Conservation (phyloP, 2,797 vertebrate species). For the Syngnathus acus region DNA sequence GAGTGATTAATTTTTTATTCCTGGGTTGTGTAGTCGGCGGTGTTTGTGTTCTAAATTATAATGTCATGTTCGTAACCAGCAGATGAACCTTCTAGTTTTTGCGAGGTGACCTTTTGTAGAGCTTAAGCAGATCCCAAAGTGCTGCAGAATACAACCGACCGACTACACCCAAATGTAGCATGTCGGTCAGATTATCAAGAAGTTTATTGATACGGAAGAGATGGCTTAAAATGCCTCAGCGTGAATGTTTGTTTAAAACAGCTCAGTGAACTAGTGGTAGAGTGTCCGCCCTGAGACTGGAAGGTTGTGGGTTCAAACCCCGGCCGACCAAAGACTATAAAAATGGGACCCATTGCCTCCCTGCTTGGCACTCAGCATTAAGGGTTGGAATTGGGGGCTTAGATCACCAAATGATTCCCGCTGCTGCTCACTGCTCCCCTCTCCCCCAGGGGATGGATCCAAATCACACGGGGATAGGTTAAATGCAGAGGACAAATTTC, state of each 20-base stretch:
- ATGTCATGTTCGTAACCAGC: slow-evolving; percentile 45
- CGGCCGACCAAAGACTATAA: no score
- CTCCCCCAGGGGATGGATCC: no score
- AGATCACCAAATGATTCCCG: no score
- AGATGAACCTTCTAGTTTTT: slow-evolving; percentile 44
- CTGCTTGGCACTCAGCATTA: no score
- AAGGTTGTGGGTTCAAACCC: no score
- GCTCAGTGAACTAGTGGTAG: no score
- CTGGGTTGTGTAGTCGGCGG: slow-evolving; percentile 47
- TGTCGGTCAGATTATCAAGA: background rate
- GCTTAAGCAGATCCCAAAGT: slow-evolving; percentile 32
- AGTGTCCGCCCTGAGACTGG: no score
- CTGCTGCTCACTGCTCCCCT: no score
- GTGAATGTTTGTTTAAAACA: background rate
- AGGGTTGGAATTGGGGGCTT: no score
- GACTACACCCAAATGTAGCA: background rate
- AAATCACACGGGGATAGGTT: no score
- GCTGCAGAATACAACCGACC: background rate
- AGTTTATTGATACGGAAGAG: slow-evolving; percentile 6
- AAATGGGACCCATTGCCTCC: no score
- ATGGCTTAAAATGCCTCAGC: background rate
- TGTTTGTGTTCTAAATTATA: slow-evolving; percentile 59
- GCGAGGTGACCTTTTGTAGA: slow-evolving; percentile 48
- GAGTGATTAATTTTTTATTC: slow-evolving; percentile 62
- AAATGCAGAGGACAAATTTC: no score